Base-by-base conservation (phyloP, 2,113 vertebrate genomes). In the Neofelis nebulosa region DNA sequence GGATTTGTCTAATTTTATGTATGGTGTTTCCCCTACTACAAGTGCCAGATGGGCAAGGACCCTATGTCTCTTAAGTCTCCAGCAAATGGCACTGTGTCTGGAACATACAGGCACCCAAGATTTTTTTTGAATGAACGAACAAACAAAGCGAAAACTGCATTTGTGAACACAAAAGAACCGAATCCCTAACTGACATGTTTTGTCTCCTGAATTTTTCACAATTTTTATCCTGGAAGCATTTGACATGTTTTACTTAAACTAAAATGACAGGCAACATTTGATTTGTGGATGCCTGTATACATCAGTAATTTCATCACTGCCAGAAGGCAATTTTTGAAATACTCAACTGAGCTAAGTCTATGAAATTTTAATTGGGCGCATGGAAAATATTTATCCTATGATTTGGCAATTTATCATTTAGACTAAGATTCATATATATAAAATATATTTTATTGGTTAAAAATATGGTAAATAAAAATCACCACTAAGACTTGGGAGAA, bases 381-480 rank as follows among this genome's bases (percentile, higher is more conserved):
- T 86, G 23, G 45, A 91, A 97, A 95, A 68, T 79, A 65, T 76
- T 33, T 91, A 73, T 57, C 69, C 73, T 68, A 23, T 55, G 57
- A 84, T 45, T 95, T 91, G 21, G n/a, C 50, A 81, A 89, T 74
- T 91, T 95, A 78, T 41, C 69, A 71, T 71, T 88, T 91, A 85
- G 4, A 78, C 27, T 82, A 96, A 85, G 25, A 82, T 86, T 94
- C n/a, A 88, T 18, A 74, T 11, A 69, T n/a, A 11, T 4, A 61
- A 85, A 79, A 69, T 80, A 74, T 33, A 71, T 48, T 80, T 93
- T 38, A 89, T 38, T 82, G 66, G 29, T 78, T 78, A 89, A 95
- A 94, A 88, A 45, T 31, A 61, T 4, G 15, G 31, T 71, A 95
- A 94, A 87, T 91, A 95, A 78, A 94, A 83, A 74, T 83, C 31